Evolutionary conservation across 2,797 vertebrate species (phyloP).

Genomic region (Sebastes trivittatus): DNA sequence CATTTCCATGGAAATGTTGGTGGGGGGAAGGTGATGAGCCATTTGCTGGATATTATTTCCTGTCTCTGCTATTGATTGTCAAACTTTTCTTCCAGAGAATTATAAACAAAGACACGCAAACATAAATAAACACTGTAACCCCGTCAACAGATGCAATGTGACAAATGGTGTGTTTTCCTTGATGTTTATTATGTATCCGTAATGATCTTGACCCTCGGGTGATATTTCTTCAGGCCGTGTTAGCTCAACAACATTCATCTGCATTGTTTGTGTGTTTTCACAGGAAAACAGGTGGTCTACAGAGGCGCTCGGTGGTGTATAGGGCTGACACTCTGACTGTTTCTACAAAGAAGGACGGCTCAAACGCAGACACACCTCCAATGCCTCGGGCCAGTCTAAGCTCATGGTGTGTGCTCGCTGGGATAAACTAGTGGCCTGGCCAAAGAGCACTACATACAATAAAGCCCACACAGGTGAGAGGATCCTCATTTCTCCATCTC

Average conservation of each 20-base stretch:
- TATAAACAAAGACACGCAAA: neutral
- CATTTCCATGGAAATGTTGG: conserved; percentile 34
- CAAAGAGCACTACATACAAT: conserved; percentile 64
- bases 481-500: neutral
- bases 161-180: neutral
- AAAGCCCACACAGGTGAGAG: conserved; percentile 81
- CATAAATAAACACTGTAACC: neutral
- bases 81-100: conserved; percentile 11
- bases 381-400: conserved; percentile 66
- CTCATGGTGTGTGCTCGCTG: conserved; percentile 75
- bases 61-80: conserved; percentile 5
- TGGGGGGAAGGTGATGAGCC: neutral
- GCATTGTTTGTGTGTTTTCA: conserved; percentile 46
- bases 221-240: conserved; percentile 4
- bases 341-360: conserved; percentile 37
- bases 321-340: conserved; percentile 43
- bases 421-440: conserved; percentile 80
- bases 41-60: conserved; percentile 20
- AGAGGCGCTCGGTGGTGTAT: conserved; percentile 22
- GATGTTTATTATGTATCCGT: neutral
- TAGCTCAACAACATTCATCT: conserved; percentile 25
- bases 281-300: conserved; percentile 51
- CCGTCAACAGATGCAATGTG: neutral
- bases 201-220: neutral
- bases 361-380: conserved; percentile 50